A percentile compares a stretch with the other conserved stretches of the same genome.
phyloP scores from a whole-genome alignment of 2,888 invertebrate species.

The Suillia variegata region DNA sequence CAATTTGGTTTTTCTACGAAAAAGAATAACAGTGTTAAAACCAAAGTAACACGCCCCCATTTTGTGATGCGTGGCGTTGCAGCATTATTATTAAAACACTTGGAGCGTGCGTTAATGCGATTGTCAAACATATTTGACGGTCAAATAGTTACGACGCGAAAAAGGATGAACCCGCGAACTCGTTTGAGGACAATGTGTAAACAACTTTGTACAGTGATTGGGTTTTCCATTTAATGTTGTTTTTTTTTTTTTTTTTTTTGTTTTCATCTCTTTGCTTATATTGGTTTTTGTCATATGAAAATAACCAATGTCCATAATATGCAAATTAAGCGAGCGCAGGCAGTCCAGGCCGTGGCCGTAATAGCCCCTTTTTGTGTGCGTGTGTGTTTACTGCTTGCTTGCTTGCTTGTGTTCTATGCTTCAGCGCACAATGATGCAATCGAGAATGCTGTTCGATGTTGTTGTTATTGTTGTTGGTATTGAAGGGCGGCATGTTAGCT shows the following conservation, averaged over 20 bases:
- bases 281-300: neutral
- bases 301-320: constrained; percentile 16
- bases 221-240: neutral
- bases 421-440: constrained; percentile 13
- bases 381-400: too few species aligned
- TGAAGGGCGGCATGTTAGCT: too few species aligned
- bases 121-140: constrained; percentile 52
- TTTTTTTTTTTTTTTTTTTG: neutral
- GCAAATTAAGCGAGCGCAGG: constrained; percentile 18
- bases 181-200: too few species aligned
- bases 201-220: neutral
- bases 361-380: too few species aligned
- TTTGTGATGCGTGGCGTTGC: too few species aligned
- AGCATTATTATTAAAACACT: constrained; percentile 11
- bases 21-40: too few species aligned
- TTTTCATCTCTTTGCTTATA: neutral
- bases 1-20: too few species aligned
- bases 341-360: neutral
- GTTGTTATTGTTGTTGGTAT: too few species aligned
- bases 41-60: too few species aligned
- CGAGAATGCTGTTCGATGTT: neutral
- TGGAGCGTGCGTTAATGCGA: constrained; percentile 40
- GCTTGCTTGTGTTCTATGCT: neutral
- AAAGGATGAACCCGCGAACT: constrained; percentile 37
- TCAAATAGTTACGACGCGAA: constrained; percentile 46